phyloP scores from a whole-genome alignment of 2,888 invertebrate species.

The Nowickia ferox region DNA sequence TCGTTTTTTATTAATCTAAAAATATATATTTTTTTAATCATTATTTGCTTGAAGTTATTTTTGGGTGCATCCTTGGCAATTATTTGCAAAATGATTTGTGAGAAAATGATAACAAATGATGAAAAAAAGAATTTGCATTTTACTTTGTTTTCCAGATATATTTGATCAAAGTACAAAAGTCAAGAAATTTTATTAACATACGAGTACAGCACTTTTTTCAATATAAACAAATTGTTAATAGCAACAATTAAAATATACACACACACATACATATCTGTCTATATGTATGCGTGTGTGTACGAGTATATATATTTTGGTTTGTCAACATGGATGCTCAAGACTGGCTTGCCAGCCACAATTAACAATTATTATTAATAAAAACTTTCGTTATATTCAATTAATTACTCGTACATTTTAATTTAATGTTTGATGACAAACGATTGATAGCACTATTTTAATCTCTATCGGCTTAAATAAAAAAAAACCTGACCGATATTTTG shows the following conservation, averaged over 20 bases:
- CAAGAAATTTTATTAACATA: background rate
- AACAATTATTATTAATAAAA: background rate
- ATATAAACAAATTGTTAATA: slow-evolving; percentile 22
- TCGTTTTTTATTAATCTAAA: slow-evolving; percentile 8
- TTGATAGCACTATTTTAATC: slow-evolving; percentile 2
- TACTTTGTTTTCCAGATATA: slow-evolving; percentile 43
- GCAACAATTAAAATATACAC: background rate
- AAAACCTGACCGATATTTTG: slow-evolving; percentile 67
- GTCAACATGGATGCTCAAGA: slow-evolving; percentile 7
- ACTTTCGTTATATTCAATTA: slow-evolving; percentile 16
- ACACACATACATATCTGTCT: too few relatives aligned
- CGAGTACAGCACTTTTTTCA: slow-evolving; percentile 12
- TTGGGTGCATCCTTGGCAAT: slow-evolving; percentile 43
- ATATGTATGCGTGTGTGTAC: too few relatives aligned
- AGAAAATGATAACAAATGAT: slow-evolving; percentile 44
- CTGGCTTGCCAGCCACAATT: too few relatives aligned
- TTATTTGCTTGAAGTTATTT: slow-evolving; percentile 38
- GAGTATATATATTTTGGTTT: background rate
- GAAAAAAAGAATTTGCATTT: slow-evolving; percentile 22
- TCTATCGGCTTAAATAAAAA: slow-evolving; percentile 30
- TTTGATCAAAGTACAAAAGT: slow-evolving; percentile 50
- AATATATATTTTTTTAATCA: background rate
- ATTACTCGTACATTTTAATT: slow-evolving; percentile 5
- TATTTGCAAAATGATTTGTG: slow-evolving; percentile 46
- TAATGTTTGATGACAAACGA: slow-evolving; percentile 23